Base-by-base conservation (phyloP, 1,140 invertebrate species). In the Drosophila willistoni region DNA sequence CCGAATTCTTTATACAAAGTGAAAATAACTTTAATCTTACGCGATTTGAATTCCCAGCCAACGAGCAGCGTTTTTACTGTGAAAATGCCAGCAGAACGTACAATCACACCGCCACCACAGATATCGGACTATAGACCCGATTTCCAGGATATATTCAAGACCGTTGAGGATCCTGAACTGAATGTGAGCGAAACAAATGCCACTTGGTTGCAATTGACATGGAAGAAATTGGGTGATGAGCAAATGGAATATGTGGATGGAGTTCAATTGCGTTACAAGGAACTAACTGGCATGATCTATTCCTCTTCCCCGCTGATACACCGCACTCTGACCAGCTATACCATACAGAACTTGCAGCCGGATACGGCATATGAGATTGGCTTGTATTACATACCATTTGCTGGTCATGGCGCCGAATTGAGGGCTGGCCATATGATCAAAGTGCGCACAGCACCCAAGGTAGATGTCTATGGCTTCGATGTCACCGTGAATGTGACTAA, bases 1-100 rank as follows among this genome's bases (percentile, higher is more conserved):
- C 95, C 97, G 0, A 95, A 96, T 54, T 97, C 96, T 0, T 94
- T 95, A 25, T 98, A 98, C 85, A 96, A 95, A 90, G 94, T 97
- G 2, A 95, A 96, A 91, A 96, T 97, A 1, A 95, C 95, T 13
- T 93, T 97, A 1, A 95, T 95, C 17, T 91, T 97, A 14, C 93
- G 95, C 55, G 96, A 96, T 76, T 79, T 97, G 1, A 93, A 95
- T 5, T 96, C 96, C 47, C 95, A 95, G 63, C 96, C 96, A 0
- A 94, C 94, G 7, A 97, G 96, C 81, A 94, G 94, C 64, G 93
- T 97, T 1, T 95, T 96, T 64, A 95, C 93, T 34, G 95, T 97
- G 1, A 94, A 94, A 61, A 97, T 96, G 1, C 93, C 94, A 19
- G 91, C 93, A 0, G 91, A 92, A 51, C 68, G 90, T 2, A 78